These are phyloP conservation scores for Bubalus kerabau DNA, from an alignment of 2,113 vertebrate species.

Conservation along the genomic window DNA sequence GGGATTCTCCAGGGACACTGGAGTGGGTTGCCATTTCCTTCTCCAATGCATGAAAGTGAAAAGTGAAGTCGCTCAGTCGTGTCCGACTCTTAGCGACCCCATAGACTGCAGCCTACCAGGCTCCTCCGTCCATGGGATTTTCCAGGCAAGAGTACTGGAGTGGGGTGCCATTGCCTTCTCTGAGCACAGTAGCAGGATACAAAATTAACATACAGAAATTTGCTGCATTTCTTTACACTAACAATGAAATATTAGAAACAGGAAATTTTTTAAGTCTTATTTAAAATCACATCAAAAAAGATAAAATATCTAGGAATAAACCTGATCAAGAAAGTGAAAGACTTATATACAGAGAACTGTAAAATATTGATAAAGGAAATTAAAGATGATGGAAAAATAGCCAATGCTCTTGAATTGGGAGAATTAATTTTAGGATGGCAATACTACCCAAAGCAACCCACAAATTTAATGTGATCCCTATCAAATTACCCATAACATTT, in stretches of 20 bases:
- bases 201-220: background rate
- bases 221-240: background rate
- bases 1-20: too few species aligned
- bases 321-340: background rate
- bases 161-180: too few species aligned
- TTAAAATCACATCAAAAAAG: background rate
- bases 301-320: background rate
- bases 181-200: background rate
- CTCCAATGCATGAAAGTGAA: too few species aligned
- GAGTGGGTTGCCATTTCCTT: too few species aligned
- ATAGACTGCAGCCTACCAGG: too few species aligned
- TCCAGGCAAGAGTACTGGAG: too few species aligned
- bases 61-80: too few species aligned
- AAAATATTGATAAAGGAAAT: background rate
- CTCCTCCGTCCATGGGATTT: too few species aligned
- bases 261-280: background rate
- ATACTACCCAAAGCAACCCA: background rate
- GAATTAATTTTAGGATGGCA: background rate
- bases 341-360: background rate
- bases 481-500: background rate
- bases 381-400: background rate
- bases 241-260: background rate
- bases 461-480: background rate
- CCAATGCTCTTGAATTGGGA: background rate
- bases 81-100: fast-evolving